A percentile compares a stretch with the other conserved stretches of the same genome.
These are phyloP conservation scores for Saimiri boliviensis DNA, from an alignment of 2,113 vertebrate genomes.

Conservation along the genomic window DNA sequence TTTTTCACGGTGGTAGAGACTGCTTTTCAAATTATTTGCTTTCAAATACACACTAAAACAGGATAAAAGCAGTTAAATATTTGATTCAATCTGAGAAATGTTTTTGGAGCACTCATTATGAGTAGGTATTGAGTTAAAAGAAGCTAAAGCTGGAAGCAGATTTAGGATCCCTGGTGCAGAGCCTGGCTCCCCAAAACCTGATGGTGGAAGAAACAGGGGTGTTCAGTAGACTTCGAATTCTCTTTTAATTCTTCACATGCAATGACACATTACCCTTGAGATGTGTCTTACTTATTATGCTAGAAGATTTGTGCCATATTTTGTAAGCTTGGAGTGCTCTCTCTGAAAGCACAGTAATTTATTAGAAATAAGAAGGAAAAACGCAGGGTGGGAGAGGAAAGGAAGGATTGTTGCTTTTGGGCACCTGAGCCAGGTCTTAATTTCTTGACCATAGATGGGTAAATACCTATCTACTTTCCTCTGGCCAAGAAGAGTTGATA, in stretches of 20 bases:
- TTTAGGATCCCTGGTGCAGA: background rate
- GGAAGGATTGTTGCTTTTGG: background rate
- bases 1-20: background rate
- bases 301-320: background rate
- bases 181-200: background rate
- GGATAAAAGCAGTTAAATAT: background rate
- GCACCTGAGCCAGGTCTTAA: background rate
- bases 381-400: background rate
- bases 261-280: background rate
- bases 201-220: background rate
- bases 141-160: background rate
- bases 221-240: background rate
- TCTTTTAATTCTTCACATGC: background rate
- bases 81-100: background rate
- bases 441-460: no score
- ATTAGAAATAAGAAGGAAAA: background rate
- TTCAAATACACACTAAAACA: background rate
- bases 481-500: background rate
- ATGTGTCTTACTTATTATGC: background rate
- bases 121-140: background rate
- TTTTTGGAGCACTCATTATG: background rate
- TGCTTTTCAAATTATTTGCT: background rate
- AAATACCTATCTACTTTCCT: background rate
- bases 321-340: background rate
- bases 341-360: background rate